Conservation (phyloP, 1,140 invertebrate species). For the Matsumurasca onukii region DNA sequence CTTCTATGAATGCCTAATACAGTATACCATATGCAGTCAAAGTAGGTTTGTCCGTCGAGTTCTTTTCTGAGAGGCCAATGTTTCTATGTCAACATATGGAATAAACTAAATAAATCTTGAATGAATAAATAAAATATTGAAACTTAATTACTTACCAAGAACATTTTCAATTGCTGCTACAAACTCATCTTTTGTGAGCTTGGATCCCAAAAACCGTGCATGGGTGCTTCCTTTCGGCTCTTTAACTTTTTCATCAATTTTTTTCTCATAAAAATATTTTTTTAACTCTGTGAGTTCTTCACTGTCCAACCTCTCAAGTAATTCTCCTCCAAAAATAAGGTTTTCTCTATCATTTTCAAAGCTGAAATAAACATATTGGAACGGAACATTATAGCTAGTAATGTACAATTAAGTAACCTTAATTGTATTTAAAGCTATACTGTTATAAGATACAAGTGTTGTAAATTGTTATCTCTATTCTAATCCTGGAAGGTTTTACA, state of each 20-base stretch:
- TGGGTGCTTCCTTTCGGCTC: conserved; percentile 19
- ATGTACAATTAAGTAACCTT: background rate
- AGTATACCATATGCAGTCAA: too few species aligned
- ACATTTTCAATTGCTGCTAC: conserved; percentile 6
- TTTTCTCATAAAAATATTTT: conserved; percentile 15
- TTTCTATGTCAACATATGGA: too few species aligned
- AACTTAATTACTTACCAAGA: conserved; percentile 9
- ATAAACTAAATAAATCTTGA: too few species aligned
- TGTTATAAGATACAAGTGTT: background rate
- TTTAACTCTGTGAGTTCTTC: conserved; percentile 4
- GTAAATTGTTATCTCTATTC: too few species aligned
- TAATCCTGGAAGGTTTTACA: background rate
- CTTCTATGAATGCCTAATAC: background rate
- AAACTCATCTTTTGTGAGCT: conserved; percentile 22
- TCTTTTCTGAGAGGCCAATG: too few species aligned
- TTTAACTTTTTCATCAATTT: conserved; percentile 3
- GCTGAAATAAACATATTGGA: background rate
- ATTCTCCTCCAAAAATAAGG: background rate
- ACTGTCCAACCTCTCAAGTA: conserved; percentile 14
- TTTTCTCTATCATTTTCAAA: conserved; percentile 8
- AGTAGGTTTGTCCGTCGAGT: too few species aligned
- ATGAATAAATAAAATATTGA: background rate
- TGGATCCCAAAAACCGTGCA: background rate
- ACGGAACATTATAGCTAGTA: background rate
- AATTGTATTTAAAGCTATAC: background rate